phyloP scores from a whole-genome alignment of 2,888 invertebrate genomes.

The Tanypteryx hageni region DNA sequence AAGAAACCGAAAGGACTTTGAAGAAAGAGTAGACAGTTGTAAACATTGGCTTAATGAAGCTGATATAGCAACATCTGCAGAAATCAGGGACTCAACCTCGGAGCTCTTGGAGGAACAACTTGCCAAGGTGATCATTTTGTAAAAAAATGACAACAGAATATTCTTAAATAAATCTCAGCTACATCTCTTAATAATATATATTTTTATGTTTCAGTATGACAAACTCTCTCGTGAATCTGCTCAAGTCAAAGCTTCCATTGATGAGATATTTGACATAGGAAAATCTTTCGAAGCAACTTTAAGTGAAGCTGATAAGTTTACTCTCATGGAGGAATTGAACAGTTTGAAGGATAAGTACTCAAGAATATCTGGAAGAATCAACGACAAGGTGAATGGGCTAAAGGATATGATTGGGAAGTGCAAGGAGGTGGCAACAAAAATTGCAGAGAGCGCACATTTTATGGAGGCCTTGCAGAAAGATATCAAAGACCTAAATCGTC shows the following conservation, averaged over 20 bases:
- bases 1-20: constrained; percentile 88
- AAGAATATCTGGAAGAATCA: constrained; percentile 84
- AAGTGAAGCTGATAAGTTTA: constrained; percentile 90
- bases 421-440: constrained; percentile 86
- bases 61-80: constrained; percentile 89
- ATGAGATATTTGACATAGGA: constrained; percentile 86
- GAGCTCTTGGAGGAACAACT: constrained; percentile 92
- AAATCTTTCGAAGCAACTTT: constrained; percentile 88
- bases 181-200: background rate
- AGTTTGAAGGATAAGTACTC: constrained; percentile 87
- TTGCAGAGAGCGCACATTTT: constrained; percentile 88
- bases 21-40: constrained; percentile 87
- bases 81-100: constrained; percentile 87
- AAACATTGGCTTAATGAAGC: constrained; percentile 94
- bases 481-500: constrained; percentile 88
- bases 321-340: constrained; percentile 88
- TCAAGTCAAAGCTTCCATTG: constrained; percentile 83
- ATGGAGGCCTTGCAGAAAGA: constrained; percentile 89
- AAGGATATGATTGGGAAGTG: constrained; percentile 88
- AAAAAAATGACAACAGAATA: constrained; percentile 16
- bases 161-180: constrained; percentile 51
- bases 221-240: constrained; percentile 86
- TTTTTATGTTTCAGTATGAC: constrained; percentile 79
- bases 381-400: constrained; percentile 85
- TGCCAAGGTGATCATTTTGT: constrained; percentile 78